Evolutionary conservation across 1,140 invertebrate genomes (phyloP).

Genomic region (Drosophila mojavensis): DNA sequence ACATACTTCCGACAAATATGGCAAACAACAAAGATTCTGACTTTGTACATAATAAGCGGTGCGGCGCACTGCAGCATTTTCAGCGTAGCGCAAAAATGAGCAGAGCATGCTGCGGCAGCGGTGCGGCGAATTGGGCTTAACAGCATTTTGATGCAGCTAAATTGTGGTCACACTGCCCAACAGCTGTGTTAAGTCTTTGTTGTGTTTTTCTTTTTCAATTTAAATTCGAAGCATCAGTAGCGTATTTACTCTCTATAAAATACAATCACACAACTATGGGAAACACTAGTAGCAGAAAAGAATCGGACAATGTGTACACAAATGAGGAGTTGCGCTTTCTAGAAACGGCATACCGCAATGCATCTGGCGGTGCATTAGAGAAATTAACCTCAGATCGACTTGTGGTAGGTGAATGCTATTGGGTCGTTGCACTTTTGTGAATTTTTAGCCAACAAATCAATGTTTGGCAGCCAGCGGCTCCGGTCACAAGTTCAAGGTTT

Average conservation of each 20-base stretch:
- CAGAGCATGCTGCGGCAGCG: background rate
- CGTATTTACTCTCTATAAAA: constrained; percentile 40
- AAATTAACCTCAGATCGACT: constrained; percentile 67
- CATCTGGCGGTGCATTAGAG: constrained; percentile 68
- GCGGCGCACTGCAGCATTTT: no score
- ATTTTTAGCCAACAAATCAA: constrained; percentile 57
- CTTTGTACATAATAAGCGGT: no score
- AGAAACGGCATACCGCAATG: constrained; percentile 63
- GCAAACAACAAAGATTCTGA: no score
- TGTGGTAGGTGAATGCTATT: constrained; percentile 51
- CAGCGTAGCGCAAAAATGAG: no score
- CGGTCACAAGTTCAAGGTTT: constrained; percentile 67
- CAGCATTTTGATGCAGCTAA: background rate
- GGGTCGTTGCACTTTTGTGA: constrained; percentile 47
- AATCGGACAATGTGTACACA: constrained; percentile 66
- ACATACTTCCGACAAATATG: no score
- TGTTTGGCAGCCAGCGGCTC: constrained; percentile 20
- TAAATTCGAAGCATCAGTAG: constrained; percentile 37
- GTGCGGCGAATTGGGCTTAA: constrained; percentile 13
- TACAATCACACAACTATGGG: constrained; percentile 46
- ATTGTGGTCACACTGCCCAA: constrained; percentile 37
- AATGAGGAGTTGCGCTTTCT: constrained; percentile 64
- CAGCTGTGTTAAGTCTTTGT: constrained; percentile 38
- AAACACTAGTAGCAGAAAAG: constrained; percentile 66
- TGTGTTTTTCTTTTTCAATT: constrained; percentile 42